Evolutionary conservation across 2,888 invertebrate species (phyloP).

Genomic region (Tolmerus cingulatus): DNA sequence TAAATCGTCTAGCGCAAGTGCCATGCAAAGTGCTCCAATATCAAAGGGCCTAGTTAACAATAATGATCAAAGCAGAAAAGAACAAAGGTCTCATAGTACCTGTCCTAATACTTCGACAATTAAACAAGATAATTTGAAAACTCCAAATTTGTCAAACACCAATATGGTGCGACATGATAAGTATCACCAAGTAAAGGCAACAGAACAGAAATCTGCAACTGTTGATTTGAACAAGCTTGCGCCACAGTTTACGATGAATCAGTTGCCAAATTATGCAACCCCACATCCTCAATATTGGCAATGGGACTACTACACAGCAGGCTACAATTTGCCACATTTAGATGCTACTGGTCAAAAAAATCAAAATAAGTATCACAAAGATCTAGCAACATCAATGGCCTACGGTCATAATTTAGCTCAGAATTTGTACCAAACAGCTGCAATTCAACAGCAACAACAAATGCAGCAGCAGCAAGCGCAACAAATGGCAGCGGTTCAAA

Average conservation of each 20-base stretch:
- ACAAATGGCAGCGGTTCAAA: constrained; percentile 30
- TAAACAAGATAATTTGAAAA: constrained; percentile 35
- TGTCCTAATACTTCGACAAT: background rate
- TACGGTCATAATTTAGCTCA: constrained; percentile 61
- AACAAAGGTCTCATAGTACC: constrained; percentile 31
- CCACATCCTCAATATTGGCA: constrained; percentile 73
- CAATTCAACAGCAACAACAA: constrained; percentile 59
- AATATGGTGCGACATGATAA: constrained; percentile 44
- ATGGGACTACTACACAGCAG: constrained; percentile 68
- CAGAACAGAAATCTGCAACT: constrained; percentile 50
- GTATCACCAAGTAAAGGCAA: constrained; percentile 44
- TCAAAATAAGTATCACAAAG: constrained; percentile 68
- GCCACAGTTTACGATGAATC: constrained; percentile 70
- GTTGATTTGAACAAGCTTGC: constrained; percentile 68
- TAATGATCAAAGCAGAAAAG: constrained; percentile 36
- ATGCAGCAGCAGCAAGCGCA: constrained; percentile 55
- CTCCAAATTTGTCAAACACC: constrained; percentile 12
- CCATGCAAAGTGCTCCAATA: background rate
- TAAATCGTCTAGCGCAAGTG: background rate
- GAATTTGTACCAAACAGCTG: constrained; percentile 59
- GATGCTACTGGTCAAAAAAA: constrained; percentile 68
- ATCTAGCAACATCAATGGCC: constrained; percentile 62
- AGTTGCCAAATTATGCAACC: constrained; percentile 71
- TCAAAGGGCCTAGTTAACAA: background rate
- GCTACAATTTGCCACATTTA: constrained; percentile 69